phyloP scores from a whole-genome alignment of 1,140 invertebrate genomes.

The Odontomachus brunneus region DNA sequence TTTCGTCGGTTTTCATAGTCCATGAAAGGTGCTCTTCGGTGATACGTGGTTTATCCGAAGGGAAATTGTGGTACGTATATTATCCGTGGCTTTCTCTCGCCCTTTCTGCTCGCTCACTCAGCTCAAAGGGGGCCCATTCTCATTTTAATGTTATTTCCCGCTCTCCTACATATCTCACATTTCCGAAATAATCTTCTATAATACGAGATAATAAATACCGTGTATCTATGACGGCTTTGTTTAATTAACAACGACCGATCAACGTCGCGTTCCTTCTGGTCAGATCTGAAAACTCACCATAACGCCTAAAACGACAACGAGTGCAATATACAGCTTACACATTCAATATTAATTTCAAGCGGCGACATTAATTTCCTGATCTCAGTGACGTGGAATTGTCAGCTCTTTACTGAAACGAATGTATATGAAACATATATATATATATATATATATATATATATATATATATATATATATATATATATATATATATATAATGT shows the following conservation, averaged over 20 bases:
- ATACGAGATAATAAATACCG: conserved; percentile 10
- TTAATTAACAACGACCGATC: background rate
- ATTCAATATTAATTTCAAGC: too few relatives aligned
- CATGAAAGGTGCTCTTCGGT: conserved; percentile 36
- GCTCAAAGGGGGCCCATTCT: background rate
- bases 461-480: too few relatives aligned
- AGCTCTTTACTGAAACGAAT: background rate
- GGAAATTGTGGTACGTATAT: conserved; percentile 40
- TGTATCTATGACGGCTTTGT: background rate
- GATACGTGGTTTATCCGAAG: conserved; percentile 25
- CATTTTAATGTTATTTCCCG: conserved; percentile 44
- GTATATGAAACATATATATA: too few relatives aligned
- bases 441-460: too few relatives aligned
- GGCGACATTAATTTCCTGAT: too few relatives aligned
- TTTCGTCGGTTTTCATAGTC: conserved; percentile 25
- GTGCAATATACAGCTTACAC: too few relatives aligned
- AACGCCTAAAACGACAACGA: background rate
- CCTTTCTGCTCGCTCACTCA: background rate
- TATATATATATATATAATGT: too few relatives aligned
- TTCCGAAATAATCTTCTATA: conserved; percentile 20
- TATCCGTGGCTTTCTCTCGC: conserved; percentile 15
- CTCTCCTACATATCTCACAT: background rate
- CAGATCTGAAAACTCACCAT: background rate
- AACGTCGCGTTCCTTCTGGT: background rate
- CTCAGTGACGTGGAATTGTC: background rate